A percentile compares a stretch with the other conserved stretches of the same genome.
These are phyloP conservation scores for Hyalella azteca DNA, from an alignment of 2,888 invertebrate genomes.

Conservation along the genomic window DNA sequence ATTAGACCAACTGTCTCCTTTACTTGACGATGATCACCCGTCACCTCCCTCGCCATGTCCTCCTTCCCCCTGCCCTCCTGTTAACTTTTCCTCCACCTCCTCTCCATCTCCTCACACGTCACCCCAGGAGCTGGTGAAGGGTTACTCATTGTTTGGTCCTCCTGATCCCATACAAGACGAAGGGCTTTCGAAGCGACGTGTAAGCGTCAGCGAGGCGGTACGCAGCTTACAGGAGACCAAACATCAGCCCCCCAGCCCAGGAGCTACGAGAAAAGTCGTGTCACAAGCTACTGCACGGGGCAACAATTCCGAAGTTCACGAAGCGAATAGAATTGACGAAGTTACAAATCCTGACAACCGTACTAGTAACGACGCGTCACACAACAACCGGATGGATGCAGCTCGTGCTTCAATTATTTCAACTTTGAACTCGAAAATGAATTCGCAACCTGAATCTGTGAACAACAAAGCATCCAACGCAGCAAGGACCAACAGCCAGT, in stretches of 20 bases:
- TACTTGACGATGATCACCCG: conserved; percentile 42
- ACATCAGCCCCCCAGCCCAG: conserved; percentile 55
- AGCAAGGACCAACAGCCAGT: neutral
- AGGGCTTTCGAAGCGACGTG: conserved; percentile 46
- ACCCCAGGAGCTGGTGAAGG: conserved; percentile 3
- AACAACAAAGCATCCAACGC: conserved; percentile 31
- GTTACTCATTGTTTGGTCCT: conserved; percentile 43
- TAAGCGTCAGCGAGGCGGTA: conserved; percentile 55
- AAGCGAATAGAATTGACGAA: neutral
- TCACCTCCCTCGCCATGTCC: conserved; percentile 54
- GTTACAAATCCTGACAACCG: neutral
- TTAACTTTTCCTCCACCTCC: conserved; percentile 13
- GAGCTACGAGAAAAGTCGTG: conserved; percentile 26
- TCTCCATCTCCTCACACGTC: conserved; percentile 37
- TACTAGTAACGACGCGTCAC: neutral
- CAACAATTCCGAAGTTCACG: neutral
- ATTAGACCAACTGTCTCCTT: conserved; percentile 18
- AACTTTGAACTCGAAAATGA: conserved; percentile 53
- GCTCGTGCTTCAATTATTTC: conserved; percentile 56
- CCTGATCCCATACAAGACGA: conserved; percentile 54
- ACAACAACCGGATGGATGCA: neutral
- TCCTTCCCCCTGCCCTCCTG: conserved; percentile 38
- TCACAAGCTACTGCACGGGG: neutral
- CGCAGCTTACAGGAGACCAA: conserved; percentile 48
- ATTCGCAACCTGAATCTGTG: conserved; percentile 16